These are phyloP conservation scores for Aphodius granarius DNA, from an alignment of 2,888 invertebrate species.

Conservation along the genomic window DNA sequence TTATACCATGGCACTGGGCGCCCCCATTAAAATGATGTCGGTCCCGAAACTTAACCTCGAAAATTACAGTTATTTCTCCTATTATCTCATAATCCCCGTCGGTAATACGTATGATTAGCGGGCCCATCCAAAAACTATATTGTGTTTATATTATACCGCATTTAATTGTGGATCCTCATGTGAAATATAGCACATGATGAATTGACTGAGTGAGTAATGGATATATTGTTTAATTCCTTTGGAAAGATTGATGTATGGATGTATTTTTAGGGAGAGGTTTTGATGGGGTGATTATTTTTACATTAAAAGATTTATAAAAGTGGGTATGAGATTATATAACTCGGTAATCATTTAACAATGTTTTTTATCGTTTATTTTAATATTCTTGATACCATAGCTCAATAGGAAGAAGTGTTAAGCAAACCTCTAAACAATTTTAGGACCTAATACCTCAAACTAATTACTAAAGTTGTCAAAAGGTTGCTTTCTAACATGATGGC, in stretches of 20 bases:
- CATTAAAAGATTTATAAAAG: neutral
- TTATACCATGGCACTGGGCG: slow-evolving; percentile 37
- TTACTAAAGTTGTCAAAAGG: neutral
- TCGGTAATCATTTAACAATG: no score
- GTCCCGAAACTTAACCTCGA: slow-evolving; percentile 22
- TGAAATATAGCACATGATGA: neutral
- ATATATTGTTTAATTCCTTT: neutral
- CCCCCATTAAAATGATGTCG: slow-evolving; percentile 3
- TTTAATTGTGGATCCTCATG: neutral
- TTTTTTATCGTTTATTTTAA: no score
- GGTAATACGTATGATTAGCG: slow-evolving; percentile 29
- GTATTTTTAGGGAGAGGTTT: neutral
- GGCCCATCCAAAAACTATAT: slow-evolving; percentile 11
- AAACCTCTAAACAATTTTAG: no score
- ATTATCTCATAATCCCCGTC: slow-evolving; percentile 31
- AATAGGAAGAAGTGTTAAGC: no score
- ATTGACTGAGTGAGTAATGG: neutral
- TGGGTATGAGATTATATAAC: neutral
- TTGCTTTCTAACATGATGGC: neutral
- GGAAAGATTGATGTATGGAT: neutral
- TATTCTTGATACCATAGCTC: no score
- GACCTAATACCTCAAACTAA: no score
- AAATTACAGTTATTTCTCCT: slow-evolving; percentile 32
- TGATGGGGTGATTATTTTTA: neutral
- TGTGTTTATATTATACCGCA: slow-evolving; percentile 19